phyloP scores from a whole-genome alignment of 2,888 invertebrate species.

The Mythimna albipuncta region DNA sequence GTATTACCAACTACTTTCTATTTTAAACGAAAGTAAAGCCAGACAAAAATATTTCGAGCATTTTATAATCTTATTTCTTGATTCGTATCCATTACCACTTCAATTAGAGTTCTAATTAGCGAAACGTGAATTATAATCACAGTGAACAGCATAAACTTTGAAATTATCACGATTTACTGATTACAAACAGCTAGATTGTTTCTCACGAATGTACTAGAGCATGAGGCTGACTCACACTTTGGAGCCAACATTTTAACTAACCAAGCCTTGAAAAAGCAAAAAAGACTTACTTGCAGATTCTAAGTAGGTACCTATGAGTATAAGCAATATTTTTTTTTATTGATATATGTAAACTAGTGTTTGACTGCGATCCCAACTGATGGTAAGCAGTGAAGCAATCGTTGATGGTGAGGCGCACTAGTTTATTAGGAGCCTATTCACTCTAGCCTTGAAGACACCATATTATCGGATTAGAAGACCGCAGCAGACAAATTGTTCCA shows the following conservation, averaged over 20 bases:
- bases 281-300: no score
- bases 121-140: conserved; percentile 51
- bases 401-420: no score
- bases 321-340: no score
- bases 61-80: conserved; percentile 26
- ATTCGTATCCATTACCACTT: conserved; percentile 54
- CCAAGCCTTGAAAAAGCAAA: conserved; percentile 1
- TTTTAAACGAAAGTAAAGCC: conserved; percentile 64
- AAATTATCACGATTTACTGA: conserved; percentile 43
- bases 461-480: no score
- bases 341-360: no score
- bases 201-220: conserved; percentile 58
- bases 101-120: conserved; percentile 46
- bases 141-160: conserved; percentile 42
- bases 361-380: no score
- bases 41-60: conserved; percentile 31
- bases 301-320: no score
- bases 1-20: conserved; percentile 61
- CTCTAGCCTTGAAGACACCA: no score
- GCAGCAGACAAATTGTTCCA: no score
- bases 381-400: no score
- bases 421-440: no score
- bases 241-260: conserved; percentile 26
- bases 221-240: conserved; percentile 47
- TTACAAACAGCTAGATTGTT: conserved; percentile 26